Base-by-base conservation (phyloP, 2,797 vertebrate species). In the Dipus sagitta region DNA sequence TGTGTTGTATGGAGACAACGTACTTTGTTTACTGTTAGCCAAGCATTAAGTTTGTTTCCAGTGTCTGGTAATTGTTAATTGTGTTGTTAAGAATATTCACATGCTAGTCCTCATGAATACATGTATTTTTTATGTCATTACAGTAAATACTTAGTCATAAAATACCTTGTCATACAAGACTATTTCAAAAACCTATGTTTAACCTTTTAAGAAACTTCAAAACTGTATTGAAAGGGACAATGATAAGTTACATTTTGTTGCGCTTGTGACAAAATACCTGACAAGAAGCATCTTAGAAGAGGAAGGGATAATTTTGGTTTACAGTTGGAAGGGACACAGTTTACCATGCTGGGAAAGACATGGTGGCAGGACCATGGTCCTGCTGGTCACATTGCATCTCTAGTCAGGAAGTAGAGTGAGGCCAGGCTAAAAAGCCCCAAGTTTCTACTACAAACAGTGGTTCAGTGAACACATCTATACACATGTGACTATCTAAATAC, bases 391-490 rank as follows among this genome's bases (percentile, higher is more conserved):
- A 20, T 20, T 64, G 62, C 17, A 64, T 20, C 58, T 23, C 17
- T 23, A 64, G 62, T 20, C 62, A 64, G 62, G 62, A 64, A 64
- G 62, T 13, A 64, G 62, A 64, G 21, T 64, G 52, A 54, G 52
- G 52, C 52, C 52, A 3, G 62, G 17, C 62, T 64, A 64, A 14
- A 18, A 64, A 64, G 17, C 62, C 62, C 17, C 62, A 64, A 64
- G 17, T 68, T 85, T 95, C 70, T 75, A 64, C 70, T 67, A 81
- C 78, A 88, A 93, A 76, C 77, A 72, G 77, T 65, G 67, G 24
- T 71, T 5, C 6, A 23, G 15, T 76, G 32, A 71, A 70, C 42
- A 75, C 38, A 15, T 64, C 78, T 6, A 30, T 20, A 24, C 17
- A 62, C 60, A 30, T 32, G 54, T 23, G 14, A 79, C n/a, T 60